Evolutionary conservation across 2,797 vertebrate genomes (phyloP), one percentile per base, ranked within the genome.

Genomic region (Tinamus major): DNA sequence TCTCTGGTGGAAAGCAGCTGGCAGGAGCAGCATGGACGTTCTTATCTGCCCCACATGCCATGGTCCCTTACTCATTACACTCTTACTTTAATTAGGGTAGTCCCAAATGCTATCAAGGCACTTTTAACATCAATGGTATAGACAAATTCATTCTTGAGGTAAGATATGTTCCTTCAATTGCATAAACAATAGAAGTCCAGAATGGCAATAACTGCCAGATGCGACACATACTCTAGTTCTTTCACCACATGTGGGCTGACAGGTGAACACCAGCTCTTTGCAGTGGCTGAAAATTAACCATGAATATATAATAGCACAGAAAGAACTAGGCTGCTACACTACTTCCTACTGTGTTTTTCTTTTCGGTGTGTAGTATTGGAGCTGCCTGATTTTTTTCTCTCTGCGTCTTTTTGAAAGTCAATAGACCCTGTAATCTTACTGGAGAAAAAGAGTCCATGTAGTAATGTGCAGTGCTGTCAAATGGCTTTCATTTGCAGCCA

Each of bases 331-430:
- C 11, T 51, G 56, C 10, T 55, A 79, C 68, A 35, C 23, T 74
- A 77, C 72, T 90, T 87, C 86, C 86, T 89, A 76, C 86, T 62
- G 75, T 76, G 48, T 91, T 65, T 16, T 94, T 81, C 72, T 92
- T 92, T 56, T 89, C 71, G 74, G 33, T 17, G 46, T 70, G 26
- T 44, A 76, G 33, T 74, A 86, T 23, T 85, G 41, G 35, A 94
- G 44, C 51, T 41, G 42, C 42, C 87, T 48, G 62, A 29, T 83
- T 44, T 17, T 41, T 92, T 83, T 51, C 20, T 69, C 70, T 69
- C 33, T 80, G 19, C 18, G 10, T 23, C 46, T 53, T 55, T 70
- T 21, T 9, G 68, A 69, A 93, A 81, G 79, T 68, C 58, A 90
- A 83, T 16, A 94, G 37, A 48, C 31, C 19, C 46, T 21, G 27